Evolutionary conservation across 2,113 vertebrate genomes (phyloP).

Genomic region (Pardalotus punctatus): DNA sequence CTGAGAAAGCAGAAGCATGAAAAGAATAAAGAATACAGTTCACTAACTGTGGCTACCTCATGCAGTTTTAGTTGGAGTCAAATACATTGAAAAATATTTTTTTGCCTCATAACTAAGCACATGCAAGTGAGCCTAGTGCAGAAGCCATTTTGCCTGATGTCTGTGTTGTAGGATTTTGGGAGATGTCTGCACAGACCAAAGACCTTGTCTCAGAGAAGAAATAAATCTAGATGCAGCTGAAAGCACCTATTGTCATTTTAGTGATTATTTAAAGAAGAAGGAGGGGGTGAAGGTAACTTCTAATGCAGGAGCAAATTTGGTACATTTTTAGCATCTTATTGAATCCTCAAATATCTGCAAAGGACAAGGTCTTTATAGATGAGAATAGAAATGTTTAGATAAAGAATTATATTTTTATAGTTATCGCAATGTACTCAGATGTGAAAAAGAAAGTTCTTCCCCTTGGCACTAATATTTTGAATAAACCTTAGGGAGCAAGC

Average conservation of each 20-base stretch:
- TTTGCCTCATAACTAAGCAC: neutral
- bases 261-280: neutral
- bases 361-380: neutral
- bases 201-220: neutral
- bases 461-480: neutral
- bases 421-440: neutral
- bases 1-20: neutral
- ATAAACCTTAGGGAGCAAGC: neutral
- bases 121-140: neutral
- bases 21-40: neutral
- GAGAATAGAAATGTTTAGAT: neutral
- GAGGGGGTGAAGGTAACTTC: neutral
- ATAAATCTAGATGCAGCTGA: neutral
- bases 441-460: neutral
- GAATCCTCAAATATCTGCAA: neutral
- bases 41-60: rapidly evolving
- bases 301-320: neutral
- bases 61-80: neutral
- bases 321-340: neutral
- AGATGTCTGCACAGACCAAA: neutral
- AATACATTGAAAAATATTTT: neutral
- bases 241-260: neutral
- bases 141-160: neutral
- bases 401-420: neutral
- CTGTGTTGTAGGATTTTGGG: neutral